These are phyloP conservation scores for Theonella swinhoei DNA, from an alignment of 37 sponge, comb jelly and placozoan species.

Conservation along the genomic window DNA sequence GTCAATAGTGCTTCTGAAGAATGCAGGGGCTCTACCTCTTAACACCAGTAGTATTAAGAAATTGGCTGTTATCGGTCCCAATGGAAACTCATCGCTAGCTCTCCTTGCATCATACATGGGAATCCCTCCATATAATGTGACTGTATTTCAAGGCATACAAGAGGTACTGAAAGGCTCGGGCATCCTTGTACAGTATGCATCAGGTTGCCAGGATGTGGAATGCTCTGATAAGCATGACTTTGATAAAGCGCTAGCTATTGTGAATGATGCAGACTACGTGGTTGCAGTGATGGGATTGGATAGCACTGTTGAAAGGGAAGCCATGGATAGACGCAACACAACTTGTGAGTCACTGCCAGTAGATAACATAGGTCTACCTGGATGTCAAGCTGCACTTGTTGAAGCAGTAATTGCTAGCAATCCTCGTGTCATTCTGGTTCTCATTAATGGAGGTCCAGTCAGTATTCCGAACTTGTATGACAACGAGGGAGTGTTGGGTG, in stretches of 20 bases:
- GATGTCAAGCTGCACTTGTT: constrained; percentile 53
- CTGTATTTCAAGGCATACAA: constrained; percentile 55
- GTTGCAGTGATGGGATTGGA: constrained; percentile 70
- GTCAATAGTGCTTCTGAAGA: constrained; percentile 65
- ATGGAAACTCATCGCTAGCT: constrained; percentile 37
- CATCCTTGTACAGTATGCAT: constrained; percentile 6
- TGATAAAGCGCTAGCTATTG: constrained; percentile 12
- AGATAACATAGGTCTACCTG: constrained; percentile 34
- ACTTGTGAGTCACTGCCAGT: constrained; percentile 11
- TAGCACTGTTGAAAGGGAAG: constrained; percentile 55
- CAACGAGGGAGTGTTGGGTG: constrained; percentile 30
- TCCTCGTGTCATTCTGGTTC: constrained; percentile 40
- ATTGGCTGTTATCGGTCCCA: constrained; percentile 53
- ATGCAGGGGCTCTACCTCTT: constrained; percentile 1
- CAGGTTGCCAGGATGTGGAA: constrained; percentile 20
- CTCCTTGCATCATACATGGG: constrained; percentile 70
- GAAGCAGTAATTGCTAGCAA: constrained; percentile 11
- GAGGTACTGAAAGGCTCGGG: background rate
- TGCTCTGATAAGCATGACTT: constrained; percentile 48
- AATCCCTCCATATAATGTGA: constrained; percentile 27
- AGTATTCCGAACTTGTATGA: constrained; percentile 17
- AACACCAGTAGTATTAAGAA: background rate
- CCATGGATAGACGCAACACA: constrained; percentile 37
- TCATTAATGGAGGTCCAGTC: constrained; percentile 75
- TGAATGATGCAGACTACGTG: constrained; percentile 52